These are phyloP conservation scores for Mongoloraphidia duomilia DNA, from an alignment of 2,888 invertebrate species.

Conservation along the genomic window DNA sequence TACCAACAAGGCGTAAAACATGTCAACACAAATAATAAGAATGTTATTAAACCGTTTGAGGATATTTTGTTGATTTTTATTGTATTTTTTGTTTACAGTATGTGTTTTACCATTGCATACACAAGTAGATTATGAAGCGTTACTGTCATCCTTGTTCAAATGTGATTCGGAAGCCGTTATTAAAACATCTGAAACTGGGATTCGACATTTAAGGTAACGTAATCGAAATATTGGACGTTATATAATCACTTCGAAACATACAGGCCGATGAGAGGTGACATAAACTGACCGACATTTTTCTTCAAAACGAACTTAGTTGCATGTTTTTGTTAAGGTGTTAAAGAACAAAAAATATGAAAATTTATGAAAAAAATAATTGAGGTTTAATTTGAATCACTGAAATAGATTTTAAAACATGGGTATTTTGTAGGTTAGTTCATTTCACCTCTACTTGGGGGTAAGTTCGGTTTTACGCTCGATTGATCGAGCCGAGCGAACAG, in stretches of 20 bases:
- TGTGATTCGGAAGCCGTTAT: conserved; percentile 61
- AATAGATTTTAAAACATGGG: background rate
- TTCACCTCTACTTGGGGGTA: background rate
- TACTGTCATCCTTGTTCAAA: conserved; percentile 49
- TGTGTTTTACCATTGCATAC: conserved; percentile 55
- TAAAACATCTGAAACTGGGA: conserved; percentile 45
- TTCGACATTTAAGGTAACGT: conserved; percentile 33
- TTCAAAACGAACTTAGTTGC: no score
- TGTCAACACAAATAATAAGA: background rate
- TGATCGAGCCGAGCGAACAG: no score
- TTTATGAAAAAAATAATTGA: no score
- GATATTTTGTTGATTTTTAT: conserved; percentile 23
- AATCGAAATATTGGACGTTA: no score
- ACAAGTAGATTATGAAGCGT: conserved; percentile 47
- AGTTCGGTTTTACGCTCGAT: no score
- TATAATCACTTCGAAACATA: no score
- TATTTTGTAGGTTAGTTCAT: conserved; percentile 2
- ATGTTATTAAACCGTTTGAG: background rate
- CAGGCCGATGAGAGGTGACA: no score
- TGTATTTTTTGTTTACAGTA: conserved; percentile 31
- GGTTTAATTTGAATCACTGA: background rate
- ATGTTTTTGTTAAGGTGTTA: no score
- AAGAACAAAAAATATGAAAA: no score
- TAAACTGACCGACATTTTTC: no score
- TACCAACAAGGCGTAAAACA: no score